Evolutionary conservation across 2,113 vertebrate species (phyloP).

Genomic region (Notarius quadriscutis): DNA sequence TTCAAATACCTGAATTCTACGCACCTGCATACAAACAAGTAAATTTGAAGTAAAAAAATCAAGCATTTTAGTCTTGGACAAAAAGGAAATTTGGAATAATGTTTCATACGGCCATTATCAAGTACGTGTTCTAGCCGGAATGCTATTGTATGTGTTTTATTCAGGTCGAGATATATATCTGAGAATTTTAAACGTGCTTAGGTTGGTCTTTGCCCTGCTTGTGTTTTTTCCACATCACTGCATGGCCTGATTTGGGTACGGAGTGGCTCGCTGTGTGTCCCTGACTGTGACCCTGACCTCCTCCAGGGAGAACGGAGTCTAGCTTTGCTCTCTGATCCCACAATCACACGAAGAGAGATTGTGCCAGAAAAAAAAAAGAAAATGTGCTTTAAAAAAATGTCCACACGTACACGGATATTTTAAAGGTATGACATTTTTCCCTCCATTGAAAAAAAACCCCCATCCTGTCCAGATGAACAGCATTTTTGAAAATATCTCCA

Average conservation of each 20-base stretch:
- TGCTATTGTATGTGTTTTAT: not conserved
- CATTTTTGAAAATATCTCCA: not conserved
- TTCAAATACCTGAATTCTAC: too few species aligned
- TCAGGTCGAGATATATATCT: not conserved
- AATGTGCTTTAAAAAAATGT: not conserved
- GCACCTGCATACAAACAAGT: not conserved
- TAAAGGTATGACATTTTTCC: not conserved
- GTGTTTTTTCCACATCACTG: not conserved
- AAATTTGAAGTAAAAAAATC: too few species aligned
- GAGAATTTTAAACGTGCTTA: not conserved
- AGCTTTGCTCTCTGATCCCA: slow-evolving; percentile 29
- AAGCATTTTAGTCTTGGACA: not conserved
- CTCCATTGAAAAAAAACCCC: not conserved
- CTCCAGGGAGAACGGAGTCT: slow-evolving; percentile 43
- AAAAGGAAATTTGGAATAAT: too few species aligned
- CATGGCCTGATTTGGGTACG: slow-evolving; percentile 15
- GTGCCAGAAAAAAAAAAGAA: not conserved
- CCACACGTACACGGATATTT: not conserved
- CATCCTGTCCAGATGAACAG: not conserved
- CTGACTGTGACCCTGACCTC: slow-evolving; percentile 58
- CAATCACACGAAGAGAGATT: not conserved
- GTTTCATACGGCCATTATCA: not conserved
- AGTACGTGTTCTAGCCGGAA: not conserved
- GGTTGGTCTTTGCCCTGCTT: slow-evolving; percentile 7
- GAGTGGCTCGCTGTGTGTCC: slow-evolving; percentile 60